A percentile compares a stretch with the other conserved stretches of the same genome.
phyloP scores from a whole-genome alignment of 2,797 vertebrate genomes.

The Pristis pectinata region DNA sequence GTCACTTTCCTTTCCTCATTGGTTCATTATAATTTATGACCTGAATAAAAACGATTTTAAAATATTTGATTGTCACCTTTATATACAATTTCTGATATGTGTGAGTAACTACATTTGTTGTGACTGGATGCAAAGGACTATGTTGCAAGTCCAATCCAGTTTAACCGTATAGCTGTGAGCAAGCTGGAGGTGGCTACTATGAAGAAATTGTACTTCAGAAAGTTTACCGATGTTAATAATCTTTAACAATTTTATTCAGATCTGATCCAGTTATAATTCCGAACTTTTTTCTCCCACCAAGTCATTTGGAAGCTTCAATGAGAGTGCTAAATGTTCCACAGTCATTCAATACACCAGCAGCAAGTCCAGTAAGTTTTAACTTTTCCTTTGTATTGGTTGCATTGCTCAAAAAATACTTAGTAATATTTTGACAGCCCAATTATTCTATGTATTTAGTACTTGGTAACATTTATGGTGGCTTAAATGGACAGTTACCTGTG shows the following conservation, averaged over 20 bases:
- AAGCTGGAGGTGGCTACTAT: not conserved
- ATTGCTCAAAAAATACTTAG: not conserved
- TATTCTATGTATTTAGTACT: not conserved
- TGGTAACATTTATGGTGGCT: not conserved
- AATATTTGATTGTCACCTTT: not conserved
- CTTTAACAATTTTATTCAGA: slow-evolving; percentile 66
- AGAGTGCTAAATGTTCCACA: slow-evolving; percentile 68
- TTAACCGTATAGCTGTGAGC: not conserved
- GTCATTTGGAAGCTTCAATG: slow-evolving; percentile 82
- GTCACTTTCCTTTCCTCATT: not conserved
- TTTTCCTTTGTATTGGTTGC: not conserved
- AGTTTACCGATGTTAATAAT: slow-evolving; percentile 40
- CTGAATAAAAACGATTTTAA: not conserved
- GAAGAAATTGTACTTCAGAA: not conserved
- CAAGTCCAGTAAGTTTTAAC: slow-evolving; percentile 58
- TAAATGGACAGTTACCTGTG: not conserved
- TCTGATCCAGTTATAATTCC: slow-evolving; percentile 62
- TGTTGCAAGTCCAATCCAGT: not conserved
- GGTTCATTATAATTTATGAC: not conserved
- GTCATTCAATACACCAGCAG: slow-evolving; percentile 49
- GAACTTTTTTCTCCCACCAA: slow-evolving; percentile 86
- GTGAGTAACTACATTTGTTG: not conserved
- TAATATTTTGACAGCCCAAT: not conserved
- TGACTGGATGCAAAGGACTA: not conserved
- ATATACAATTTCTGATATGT: not conserved